A percentile compares a stretch with the other conserved stretches of the same genome.
These are phyloP conservation scores for Pseudois nayaur DNA, from an alignment of 2,113 vertebrate species.

Conservation along the genomic window DNA sequence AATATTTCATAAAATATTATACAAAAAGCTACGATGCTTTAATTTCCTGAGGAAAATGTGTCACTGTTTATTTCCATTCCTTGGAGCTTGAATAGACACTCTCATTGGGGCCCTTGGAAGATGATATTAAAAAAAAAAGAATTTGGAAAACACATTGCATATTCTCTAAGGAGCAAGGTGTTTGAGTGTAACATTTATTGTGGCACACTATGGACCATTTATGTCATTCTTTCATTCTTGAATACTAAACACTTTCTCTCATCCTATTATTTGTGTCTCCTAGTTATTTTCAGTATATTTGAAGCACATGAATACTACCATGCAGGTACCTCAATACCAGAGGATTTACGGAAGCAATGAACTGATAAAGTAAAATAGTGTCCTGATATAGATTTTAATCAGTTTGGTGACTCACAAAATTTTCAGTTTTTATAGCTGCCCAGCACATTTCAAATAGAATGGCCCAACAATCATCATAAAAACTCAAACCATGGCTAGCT, in stretches of 20 bases:
- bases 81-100: neutral
- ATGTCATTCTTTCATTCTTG: neutral
- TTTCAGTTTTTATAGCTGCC: neutral
- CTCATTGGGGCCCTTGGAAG: neutral
- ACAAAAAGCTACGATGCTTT: neutral
- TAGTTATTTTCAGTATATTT: neutral
- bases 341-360: neutral
- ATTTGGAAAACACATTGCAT: neutral
- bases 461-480: neutral
- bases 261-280: neutral
- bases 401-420: neutral
- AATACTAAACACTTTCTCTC: neutral
- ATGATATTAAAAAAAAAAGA: neutral
- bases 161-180: neutral
- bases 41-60: conserved; percentile 28
- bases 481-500: neutral
- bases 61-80: neutral
- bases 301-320: neutral
- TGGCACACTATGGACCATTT: neutral
- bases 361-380: neutral
- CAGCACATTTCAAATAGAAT: neutral
- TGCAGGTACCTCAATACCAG: neutral
- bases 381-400: neutral
- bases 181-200: neutral
- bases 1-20: neutral